Percentiles rank a stretch among this genome's conserved stretches.
Evolutionary conservation across 2,797 vertebrate species (phyloP).

Genomic region (Lepus townsendii): DNA sequence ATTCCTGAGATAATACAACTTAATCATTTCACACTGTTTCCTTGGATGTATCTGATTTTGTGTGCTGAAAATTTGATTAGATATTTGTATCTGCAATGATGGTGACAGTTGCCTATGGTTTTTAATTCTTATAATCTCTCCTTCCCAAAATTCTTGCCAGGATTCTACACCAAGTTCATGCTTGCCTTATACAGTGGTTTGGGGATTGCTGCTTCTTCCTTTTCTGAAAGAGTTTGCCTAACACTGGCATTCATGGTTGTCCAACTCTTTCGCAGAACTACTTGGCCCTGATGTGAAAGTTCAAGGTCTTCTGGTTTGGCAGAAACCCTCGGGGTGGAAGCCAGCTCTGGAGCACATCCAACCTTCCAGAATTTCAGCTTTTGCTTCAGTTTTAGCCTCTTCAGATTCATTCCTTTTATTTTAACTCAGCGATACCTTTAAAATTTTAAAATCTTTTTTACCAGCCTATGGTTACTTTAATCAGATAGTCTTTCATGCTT

Average conservation of each 20-base stretch:
- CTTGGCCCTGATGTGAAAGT: not conserved
- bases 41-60: not conserved
- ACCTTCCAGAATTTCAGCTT: not conserved
- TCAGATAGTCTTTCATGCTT: not conserved
- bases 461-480: constrained; percentile 10
- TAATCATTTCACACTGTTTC: not conserved
- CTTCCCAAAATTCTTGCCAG: not conserved
- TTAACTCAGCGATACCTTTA: not conserved
- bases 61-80: not conserved
- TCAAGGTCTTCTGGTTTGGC: not conserved
- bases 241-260: not conserved
- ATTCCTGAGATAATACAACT: constrained; percentile 15
- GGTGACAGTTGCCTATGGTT: not conserved
- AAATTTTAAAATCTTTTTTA: not conserved
- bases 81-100: not conserved
- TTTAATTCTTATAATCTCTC: not conserved
- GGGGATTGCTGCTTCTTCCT: not conserved
- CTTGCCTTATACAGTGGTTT: not conserved
- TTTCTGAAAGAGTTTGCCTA: not conserved
- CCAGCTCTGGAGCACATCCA: not conserved
- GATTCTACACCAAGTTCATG: not conserved
- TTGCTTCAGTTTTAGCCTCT: not conserved
- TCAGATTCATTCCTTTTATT: not conserved
- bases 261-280: not conserved
- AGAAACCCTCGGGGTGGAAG: not conserved